Base-by-base conservation (phyloP, 2,797 vertebrate genomes). In the Chromobotia macracanthus region DNA sequence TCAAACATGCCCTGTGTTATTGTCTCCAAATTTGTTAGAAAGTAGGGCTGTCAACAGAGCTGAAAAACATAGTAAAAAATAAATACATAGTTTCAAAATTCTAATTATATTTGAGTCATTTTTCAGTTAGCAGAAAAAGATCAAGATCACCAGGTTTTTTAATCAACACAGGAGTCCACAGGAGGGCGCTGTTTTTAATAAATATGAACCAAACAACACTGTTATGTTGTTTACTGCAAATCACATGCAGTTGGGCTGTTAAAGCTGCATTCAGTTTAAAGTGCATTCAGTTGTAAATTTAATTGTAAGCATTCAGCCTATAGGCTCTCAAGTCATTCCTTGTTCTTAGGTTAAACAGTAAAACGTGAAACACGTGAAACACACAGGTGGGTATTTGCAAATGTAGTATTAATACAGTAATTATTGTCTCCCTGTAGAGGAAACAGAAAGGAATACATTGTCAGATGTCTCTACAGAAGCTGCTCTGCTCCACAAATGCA, bases 321-420 rank as follows among this genome's bases (percentile, higher is more conserved):
- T 25, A 58, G 10, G 53, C 19, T 21, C 8, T 1, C 3, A 58
- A 23, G 55, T 23, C 3, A 56, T 12, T 23, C 19, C n/a, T 9
- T 21, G 0, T 55, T 21, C 12, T 55, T 3, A 10, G 9, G n/a
- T 21, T 19, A 23, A n/a, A 31, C 31, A 31, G 31, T 31, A 3
- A 31, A 31, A 31, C 5, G 31, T 3, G 3, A 31, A 31, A 31
- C 11, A 12, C 8, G 12, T 1, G 55, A 4, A 58, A 19, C 2
- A 58, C n/a, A 8, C 18, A 56, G 0, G 2, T 13, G 31, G 16
- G 35, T 44, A 41, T 53, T 50, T 70, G 21, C 16, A 12, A 80
- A 75, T 81, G 68, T 75, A 79, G 82, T 81, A 81, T 81, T 75
- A 82, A 84, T 81, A 80, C 66, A 61, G 15, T 80, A 69, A 81